Conservation (phyloP, 2,797 vertebrate genomes). For the Lepilemur ruficaudatus region DNA sequence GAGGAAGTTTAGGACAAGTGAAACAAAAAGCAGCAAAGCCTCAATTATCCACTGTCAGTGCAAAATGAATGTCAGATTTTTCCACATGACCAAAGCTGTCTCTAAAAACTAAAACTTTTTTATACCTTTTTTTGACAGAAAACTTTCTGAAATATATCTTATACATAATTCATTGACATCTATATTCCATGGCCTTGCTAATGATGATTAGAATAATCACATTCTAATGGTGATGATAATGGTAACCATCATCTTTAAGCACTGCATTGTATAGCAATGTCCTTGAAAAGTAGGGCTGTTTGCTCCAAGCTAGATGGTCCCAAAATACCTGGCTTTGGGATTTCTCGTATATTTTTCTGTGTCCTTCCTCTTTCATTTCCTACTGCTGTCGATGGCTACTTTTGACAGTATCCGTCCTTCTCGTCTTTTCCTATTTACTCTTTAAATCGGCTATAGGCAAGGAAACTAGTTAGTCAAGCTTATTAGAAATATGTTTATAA, state of each 20-base stretch:
- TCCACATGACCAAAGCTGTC: neutral
- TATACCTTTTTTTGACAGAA: neutral
- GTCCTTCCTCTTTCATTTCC: neutral
- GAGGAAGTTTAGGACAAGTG: neutral
- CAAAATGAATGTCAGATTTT: neutral
- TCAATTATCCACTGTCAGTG: neutral
- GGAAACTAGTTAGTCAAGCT: neutral
- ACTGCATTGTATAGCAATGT: neutral
- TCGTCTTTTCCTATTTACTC: neutral
- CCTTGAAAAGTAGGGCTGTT: neutral
- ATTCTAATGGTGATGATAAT: neutral
- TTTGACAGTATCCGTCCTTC: neutral
- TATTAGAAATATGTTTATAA: neutral
- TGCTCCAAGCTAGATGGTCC: neutral
- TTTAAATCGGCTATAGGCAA: neutral
- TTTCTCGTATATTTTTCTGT: neutral
- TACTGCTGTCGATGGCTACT: neutral
- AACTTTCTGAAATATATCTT: conserved; percentile 14
- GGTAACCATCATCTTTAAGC: neutral
- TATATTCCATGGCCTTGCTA: neutral
- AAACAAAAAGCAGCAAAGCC: neutral
- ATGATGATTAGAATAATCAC: neutral
- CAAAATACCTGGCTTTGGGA: neutral
- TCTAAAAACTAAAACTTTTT: neutral
- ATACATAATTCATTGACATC: neutral